Conservation (phyloP, 2,888 invertebrate genomes). For the Acanthosepion pharaonis region DNA sequence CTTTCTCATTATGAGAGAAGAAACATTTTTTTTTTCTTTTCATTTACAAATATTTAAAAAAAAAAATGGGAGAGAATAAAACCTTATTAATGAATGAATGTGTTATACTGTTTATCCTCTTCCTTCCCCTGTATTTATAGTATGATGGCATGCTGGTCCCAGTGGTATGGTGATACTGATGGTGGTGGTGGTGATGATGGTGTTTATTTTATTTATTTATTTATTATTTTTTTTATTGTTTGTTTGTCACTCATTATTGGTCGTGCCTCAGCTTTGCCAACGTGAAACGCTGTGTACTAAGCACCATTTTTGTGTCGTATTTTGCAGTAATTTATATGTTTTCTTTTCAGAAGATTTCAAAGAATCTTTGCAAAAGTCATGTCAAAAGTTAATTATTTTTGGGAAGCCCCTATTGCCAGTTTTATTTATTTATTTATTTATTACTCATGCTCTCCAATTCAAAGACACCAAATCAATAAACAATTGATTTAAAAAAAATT, state of each 20-base stretch:
- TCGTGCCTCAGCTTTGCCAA: conserved; percentile 6
- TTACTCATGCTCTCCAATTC: too few relatives aligned
- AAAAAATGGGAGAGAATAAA: too few relatives aligned
- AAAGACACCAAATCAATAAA: too few relatives aligned
- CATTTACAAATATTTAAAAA: too few relatives aligned
- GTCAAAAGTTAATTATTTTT: neutral
- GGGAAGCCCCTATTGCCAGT: too few relatives aligned
- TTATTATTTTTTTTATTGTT: neutral
- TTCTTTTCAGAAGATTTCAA: neutral
- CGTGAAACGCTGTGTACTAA: neutral
- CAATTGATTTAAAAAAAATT: too few relatives aligned
- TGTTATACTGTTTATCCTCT: neutral
- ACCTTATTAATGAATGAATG: neutral
- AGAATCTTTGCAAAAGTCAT: conserved; percentile 14
- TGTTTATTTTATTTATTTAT: neutral
- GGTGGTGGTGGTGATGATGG: neutral
- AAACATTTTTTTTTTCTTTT: too few relatives aligned
- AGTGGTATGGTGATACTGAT: conserved; percentile 16
- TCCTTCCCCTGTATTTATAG: neutral
- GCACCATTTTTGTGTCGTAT: conserved; percentile 21
- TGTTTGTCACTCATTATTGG: neutral
- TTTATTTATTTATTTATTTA: too few relatives aligned
- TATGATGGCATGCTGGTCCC: conserved; percentile 18
- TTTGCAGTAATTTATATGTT: neutral
- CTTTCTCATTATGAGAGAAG: too few relatives aligned